phyloP scores from a whole-genome alignment of 2,113 vertebrate genomes.

The Trogon melanurus region DNA sequence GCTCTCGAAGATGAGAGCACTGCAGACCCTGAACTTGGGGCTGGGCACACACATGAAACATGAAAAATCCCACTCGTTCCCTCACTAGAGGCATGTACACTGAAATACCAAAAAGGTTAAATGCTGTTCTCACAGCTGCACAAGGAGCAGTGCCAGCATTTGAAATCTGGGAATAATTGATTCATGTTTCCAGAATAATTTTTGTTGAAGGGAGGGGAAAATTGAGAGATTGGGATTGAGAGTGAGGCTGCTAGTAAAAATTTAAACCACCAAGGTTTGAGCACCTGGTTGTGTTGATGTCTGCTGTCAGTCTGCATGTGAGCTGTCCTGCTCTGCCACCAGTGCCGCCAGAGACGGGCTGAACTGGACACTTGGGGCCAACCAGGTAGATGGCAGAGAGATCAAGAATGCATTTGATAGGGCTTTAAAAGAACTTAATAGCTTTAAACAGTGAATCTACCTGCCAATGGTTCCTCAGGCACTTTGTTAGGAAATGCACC shows the following conservation, averaged over 20 bases:
- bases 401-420: not conserved
- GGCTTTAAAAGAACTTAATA: not conserved
- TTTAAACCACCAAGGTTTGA: not conserved
- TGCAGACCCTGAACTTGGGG: not conserved
- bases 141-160: not conserved
- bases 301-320: not conserved
- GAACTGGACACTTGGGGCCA: not conserved
- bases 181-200: not conserved
- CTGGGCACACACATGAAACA: not conserved
- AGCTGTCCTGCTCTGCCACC: not conserved
- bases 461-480: not conserved
- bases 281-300: not conserved
- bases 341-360: not conserved
- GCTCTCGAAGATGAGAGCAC: not conserved
- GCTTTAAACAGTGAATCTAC: not conserved
- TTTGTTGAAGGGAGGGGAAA: not conserved
- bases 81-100: not conserved
- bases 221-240: not conserved
- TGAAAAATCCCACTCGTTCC: not conserved
- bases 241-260: not conserved
- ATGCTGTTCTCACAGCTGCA: not conserved
- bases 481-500: not conserved
- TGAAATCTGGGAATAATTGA: constrained; percentile 34
- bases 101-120: not conserved
- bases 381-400: too few species aligned